These are phyloP conservation scores for Lethrus apterus DNA, from an alignment of 1,140 invertebrate species.

Conservation along the genomic window DNA sequence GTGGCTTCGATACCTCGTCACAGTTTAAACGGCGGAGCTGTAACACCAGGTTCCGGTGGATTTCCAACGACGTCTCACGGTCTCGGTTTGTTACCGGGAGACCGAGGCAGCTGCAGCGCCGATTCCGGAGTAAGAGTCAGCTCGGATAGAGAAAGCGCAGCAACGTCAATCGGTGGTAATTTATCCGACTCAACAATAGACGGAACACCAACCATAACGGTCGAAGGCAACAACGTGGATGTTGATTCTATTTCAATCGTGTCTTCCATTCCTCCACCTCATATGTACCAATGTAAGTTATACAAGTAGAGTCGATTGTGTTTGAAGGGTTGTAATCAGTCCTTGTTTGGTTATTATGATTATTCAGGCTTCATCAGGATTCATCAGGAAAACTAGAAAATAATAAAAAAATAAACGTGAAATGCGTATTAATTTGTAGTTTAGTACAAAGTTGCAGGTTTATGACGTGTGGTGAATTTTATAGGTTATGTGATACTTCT, in stretches of 20 bases:
- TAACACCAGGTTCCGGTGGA: constrained; percentile 55
- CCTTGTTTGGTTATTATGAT: no score
- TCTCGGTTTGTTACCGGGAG: constrained; percentile 53
- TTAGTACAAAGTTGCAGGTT: no score
- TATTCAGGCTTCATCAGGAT: no score
- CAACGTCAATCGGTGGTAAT: constrained; percentile 65
- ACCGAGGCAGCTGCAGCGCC: constrained; percentile 78
- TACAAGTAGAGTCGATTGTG: neutral
- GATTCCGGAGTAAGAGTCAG: constrained; percentile 77
- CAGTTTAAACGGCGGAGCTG: constrained; percentile 53
- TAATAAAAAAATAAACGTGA: no score
- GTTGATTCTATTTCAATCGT: constrained; percentile 67
- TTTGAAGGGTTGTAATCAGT: no score
- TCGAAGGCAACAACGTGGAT: constrained; percentile 52
- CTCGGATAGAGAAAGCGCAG: constrained; percentile 69
- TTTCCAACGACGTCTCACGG: constrained; percentile 39
- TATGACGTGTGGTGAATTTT: no score
- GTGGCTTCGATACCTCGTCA: constrained; percentile 54
- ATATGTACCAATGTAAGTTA: constrained; percentile 74
- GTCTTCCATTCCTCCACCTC: constrained; percentile 62
- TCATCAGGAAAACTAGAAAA: no score
- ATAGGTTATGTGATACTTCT: no score
- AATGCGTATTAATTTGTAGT: no score
- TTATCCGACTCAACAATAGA: constrained; percentile 71
- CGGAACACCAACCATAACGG: constrained; percentile 60